Evolutionary conservation across 2,888 invertebrate genomes (phyloP), one percentile per base, ranked within the genome.

Genomic region (Drosophila niveifrons): DNA sequence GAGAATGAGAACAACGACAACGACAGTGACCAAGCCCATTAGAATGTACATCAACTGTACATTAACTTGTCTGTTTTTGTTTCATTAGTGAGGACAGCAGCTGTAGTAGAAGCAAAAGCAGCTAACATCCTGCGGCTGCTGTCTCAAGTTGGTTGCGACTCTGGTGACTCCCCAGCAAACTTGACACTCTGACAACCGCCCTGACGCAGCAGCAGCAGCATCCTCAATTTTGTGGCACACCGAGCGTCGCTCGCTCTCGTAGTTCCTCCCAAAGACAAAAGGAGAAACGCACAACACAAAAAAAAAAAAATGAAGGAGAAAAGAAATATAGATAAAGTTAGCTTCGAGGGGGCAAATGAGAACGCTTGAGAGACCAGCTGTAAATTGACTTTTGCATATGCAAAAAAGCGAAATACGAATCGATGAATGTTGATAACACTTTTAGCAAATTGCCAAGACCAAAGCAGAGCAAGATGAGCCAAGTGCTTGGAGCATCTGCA

Each of bases 31-130:
- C 31, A 13, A 34, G 44, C 47, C 87, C 89, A 89, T 88, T 85
- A 88, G 79, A 83, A 66, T 87, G 75, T 81, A 88, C 85, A 85
- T 86, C 89, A 83, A 85, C 85, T 85, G 75, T 87, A 87, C 85
- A 85, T 85, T 88, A 85, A 86, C 81, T 86, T 88, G 84, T 86
- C 84, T 86, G 87, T 88, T 83, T 88, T 87, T 79, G 89, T 85
- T 88, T 86, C 85, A 84, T 84, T 84, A 83, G 83, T 70, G 81
- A 63, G 71, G 66, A 75, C 69, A 73, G 79, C 58, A 51, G 55
- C 52, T 58, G 57, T 23, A 48, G 36, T 36, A 41, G 44, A 48
- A 28, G 58, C 11, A 56, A 50, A 41, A 58, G 50, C 13, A 68
- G 59, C 39, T 46, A 73, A 65, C 72, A 75, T 79, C 77, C 83